Evolutionary conservation across 2,113 vertebrate genomes (phyloP).

Genomic region (Toxotes chatareus): DNA sequence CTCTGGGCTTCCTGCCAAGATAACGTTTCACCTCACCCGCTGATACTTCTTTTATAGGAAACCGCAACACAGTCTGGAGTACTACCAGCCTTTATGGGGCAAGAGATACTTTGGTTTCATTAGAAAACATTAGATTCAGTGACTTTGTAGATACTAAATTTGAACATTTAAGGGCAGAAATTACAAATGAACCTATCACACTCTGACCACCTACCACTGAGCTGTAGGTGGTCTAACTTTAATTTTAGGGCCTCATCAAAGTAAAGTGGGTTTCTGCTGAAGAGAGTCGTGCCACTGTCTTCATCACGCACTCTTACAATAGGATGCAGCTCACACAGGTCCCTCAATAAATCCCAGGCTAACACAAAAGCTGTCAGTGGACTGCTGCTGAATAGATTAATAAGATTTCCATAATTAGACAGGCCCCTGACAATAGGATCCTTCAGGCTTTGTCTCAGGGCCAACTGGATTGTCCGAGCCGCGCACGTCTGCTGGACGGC

Average conservation of each 20-base stretch:
- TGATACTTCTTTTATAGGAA: slow-evolving; percentile 74
- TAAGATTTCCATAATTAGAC: slow-evolving; percentile 98
- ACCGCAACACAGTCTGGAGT: slow-evolving; percentile 59
- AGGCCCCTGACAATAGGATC: slow-evolving; percentile 92
- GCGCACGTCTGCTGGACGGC: slow-evolving; percentile 88
- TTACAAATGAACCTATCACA: slow-evolving; percentile 32
- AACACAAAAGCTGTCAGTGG: slow-evolving; percentile 84
- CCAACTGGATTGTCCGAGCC: slow-evolving; percentile 87
- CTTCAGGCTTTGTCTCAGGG: slow-evolving; percentile 90
- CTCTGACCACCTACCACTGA: slow-evolving; percentile 8
- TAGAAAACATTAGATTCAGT: slow-evolving; percentile 41
- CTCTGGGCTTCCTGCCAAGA: slow-evolving; percentile 78
- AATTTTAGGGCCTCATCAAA: slow-evolving; percentile 60
- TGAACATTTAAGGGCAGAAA: slow-evolving; percentile 37
- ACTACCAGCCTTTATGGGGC: slow-evolving; percentile 49
- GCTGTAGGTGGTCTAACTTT: slow-evolving; percentile 56
- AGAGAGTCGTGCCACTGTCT: slow-evolving; percentile 69
- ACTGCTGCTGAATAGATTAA: slow-evolving; percentile 93
- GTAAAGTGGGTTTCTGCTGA: slow-evolving; percentile 48
- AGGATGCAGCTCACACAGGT: slow-evolving; percentile 80
- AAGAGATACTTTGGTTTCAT: slow-evolving; percentile 54
- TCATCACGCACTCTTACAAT: slow-evolving; percentile 73
- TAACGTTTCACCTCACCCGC: slow-evolving; percentile 79
- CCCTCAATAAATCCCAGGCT: slow-evolving; percentile 84
- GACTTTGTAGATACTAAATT: slow-evolving; percentile 30